Percentiles rank a stretch among this genome's conserved stretches.
These are phyloP conservation scores for Chlamydotis undulata DNA, from an alignment of 2,113 vertebrate species.

Conservation along the genomic window DNA sequence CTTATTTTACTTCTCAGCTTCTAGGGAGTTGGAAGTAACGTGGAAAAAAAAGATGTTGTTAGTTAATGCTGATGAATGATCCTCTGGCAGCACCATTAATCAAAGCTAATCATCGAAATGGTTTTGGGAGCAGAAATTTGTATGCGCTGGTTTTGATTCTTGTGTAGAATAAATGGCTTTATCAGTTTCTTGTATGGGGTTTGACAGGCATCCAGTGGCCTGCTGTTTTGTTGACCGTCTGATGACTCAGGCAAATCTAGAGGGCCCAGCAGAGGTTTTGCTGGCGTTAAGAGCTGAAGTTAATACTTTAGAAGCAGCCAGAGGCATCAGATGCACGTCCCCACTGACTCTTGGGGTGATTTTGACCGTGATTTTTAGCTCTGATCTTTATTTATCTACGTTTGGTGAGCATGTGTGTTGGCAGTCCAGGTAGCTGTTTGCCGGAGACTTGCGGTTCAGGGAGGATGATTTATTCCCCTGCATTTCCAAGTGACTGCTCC, in stretches of 20 bases:
- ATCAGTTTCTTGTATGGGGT: background rate
- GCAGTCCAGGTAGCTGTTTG: background rate
- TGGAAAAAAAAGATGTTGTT: slow-evolving; percentile 33
- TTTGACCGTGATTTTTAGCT: background rate
- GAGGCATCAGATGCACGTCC: background rate
- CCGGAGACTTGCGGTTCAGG: background rate
- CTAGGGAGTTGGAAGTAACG: background rate
- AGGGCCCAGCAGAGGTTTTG: background rate
- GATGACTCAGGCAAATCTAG: background rate
- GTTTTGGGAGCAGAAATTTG: background rate
- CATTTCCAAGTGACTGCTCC: background rate
- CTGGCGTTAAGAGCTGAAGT: background rate
- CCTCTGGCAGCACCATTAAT: slow-evolving; percentile 45
- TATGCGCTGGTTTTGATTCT: background rate
- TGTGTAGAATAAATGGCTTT: background rate
- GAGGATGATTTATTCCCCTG: background rate
- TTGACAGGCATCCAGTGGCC: background rate
- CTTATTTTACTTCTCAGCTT: background rate
- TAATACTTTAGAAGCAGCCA: background rate
- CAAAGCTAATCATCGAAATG: slow-evolving; percentile 7
- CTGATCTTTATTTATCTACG: background rate
- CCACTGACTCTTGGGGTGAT: rapidly evolving
- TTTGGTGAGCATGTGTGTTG: rapidly evolving
- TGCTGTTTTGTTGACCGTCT: background rate
- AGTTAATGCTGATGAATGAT: slow-evolving; percentile 45